Conservation (phyloP, 2,113 vertebrate genomes). For the Ceyx margarethae region DNA sequence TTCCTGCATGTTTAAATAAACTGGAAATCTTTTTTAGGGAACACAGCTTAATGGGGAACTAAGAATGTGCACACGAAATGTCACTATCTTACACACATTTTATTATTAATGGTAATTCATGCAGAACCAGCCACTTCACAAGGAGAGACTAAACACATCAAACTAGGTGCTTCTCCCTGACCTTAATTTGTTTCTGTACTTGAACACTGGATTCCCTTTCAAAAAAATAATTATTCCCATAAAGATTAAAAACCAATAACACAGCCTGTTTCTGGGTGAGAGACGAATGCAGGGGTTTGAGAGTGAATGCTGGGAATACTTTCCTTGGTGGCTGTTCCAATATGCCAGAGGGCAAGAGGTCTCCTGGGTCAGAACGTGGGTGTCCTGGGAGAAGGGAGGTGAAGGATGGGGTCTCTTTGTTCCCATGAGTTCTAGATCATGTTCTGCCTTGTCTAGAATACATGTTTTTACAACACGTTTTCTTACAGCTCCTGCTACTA, state of each 20-base stretch:
- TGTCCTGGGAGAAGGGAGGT: neutral
- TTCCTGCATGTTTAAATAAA: slow-evolving; percentile 70
- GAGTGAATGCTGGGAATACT: neutral
- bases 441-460: neutral
- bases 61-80: neutral
- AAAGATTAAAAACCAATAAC: slow-evolving; percentile 59
- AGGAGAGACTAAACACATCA: slow-evolving; percentile 33
- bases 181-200: slow-evolving; percentile 64
- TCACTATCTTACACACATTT: slow-evolving; percentile 20
- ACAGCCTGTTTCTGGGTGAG: neutral
- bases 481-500: neutral
- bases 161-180: slow-evolving; percentile 40
- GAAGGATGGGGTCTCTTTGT: neutral
- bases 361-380: neutral
- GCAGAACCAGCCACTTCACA: slow-evolving; percentile 27
- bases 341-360: neutral
- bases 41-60: slow-evolving; percentile 17
- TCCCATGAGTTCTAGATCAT: neutral
- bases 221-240: slow-evolving; percentile 55
- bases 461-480: neutral
- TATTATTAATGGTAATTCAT: slow-evolving; percentile 56
- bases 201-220: slow-evolving; percentile 41
- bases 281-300: neutral
- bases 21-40: slow-evolving; percentile 61
- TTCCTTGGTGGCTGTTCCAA: neutral